These are phyloP conservation scores for Philereme vetulata DNA, from an alignment of 2,888 invertebrate species.

Conservation along the genomic window DNA sequence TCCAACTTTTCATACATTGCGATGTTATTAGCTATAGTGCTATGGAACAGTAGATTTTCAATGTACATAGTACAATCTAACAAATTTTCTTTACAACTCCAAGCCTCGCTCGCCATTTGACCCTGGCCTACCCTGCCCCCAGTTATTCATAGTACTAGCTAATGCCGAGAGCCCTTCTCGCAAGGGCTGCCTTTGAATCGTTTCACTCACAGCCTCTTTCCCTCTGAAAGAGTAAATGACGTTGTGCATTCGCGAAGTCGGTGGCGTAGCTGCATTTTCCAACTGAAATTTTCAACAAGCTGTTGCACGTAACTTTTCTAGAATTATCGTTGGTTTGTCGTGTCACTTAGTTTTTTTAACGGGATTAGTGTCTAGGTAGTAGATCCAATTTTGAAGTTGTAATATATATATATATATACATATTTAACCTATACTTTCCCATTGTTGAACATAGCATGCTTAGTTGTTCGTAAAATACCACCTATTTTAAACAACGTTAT, in stretches of 20 bases:
- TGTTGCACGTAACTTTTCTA: neutral
- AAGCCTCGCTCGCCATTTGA: slow-evolving; percentile 8
- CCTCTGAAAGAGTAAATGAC: slow-evolving; percentile 28
- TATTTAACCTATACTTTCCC: too few species aligned
- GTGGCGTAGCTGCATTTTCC: slow-evolving; percentile 7
- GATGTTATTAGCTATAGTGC: too few species aligned
- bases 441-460: too few species aligned
- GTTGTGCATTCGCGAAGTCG: slow-evolving; percentile 26
- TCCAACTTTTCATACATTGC: too few species aligned
- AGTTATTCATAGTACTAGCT: slow-evolving; percentile 52
- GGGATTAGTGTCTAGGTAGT: too few species aligned
- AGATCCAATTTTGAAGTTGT: too few species aligned
- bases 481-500: too few species aligned
- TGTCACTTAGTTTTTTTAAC: too few species aligned
- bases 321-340: neutral
- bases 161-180: slow-evolving; percentile 52
- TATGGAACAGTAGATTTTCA: too few species aligned
- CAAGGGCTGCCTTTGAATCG: slow-evolving; percentile 45
- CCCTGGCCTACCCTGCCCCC: slow-evolving; percentile 27
- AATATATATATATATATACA: too few species aligned
- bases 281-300: neutral
- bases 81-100: neutral
- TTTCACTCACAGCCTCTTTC: slow-evolving; percentile 31
- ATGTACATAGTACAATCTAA: too few species aligned
- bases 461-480: too few species aligned